Percentiles rank a stretch among this genome's conserved stretches.
phyloP scores from a whole-genome alignment of 2,888 invertebrate species.

The Dichetophora obliterata region DNA sequence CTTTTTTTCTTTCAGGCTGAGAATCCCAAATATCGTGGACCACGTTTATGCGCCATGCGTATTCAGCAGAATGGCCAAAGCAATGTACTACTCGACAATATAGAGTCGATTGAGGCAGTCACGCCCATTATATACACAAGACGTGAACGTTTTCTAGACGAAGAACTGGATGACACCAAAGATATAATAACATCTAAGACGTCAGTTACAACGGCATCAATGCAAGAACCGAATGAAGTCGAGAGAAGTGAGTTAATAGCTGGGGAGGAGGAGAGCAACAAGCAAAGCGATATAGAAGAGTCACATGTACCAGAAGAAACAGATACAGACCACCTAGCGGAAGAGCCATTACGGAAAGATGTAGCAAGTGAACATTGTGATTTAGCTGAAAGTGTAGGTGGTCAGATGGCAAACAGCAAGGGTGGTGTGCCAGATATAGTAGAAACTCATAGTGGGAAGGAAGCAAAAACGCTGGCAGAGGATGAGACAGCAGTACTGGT shows the following conservation, averaged over 20 bases:
- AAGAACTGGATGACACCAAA: constrained; percentile 68
- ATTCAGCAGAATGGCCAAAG: constrained; percentile 84
- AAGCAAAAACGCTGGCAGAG: neutral
- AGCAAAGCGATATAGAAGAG: neutral
- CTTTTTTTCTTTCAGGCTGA: constrained; percentile 62
- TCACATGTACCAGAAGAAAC: too few species aligned
- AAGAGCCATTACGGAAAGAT: neutral
- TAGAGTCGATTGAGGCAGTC: constrained; percentile 74
- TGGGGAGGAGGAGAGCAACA: neutral
- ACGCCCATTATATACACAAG: constrained; percentile 81
- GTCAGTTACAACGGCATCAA: constrained; percentile 46
- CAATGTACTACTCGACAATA: constrained; percentile 84
- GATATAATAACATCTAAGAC: constrained; percentile 68
- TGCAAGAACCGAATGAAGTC: neutral
- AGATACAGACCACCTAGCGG: neutral
- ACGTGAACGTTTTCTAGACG: constrained; percentile 70
- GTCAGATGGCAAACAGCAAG: neutral
- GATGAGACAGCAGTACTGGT: neutral
- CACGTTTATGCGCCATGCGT: constrained; percentile 82
- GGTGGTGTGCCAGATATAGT: neutral
- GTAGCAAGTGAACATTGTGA: neutral
- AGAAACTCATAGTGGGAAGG: neutral
- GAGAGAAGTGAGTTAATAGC: neutral
- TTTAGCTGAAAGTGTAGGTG: neutral
- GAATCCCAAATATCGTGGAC: constrained; percentile 72